Evolutionary conservation across 2,888 invertebrate species (phyloP), one percentile per base, ranked within the genome.

Genomic region (Lithophane socia): DNA sequence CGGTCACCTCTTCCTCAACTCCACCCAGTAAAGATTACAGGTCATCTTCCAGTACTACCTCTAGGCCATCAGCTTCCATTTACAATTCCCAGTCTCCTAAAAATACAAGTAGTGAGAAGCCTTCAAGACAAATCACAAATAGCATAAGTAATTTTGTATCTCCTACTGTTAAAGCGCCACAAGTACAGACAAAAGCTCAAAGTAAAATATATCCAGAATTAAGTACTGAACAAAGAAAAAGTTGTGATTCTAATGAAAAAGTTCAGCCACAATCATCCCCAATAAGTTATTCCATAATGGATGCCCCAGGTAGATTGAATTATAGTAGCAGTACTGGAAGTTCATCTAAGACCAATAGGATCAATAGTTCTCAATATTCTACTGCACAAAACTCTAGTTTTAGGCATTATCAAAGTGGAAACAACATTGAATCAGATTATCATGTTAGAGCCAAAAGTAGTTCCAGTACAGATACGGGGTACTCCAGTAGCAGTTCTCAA

Each of bases 161-260:
- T 42, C 97, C 97, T 61, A 96, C 97, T 84, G 94, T 97, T 72
- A 97, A 97, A 92, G 93, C 96, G 52, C 96, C 97, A 73, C 96
- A 95, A 89, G 97, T 98, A 87, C 98, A 98, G 94, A 98, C 98
- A 81, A 98, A 98, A 95, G 98, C 98, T 86, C 98, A 98, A 95
- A 97, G 98, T 87, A 98, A 98, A 96, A 97, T 98, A 89, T 98
- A 98, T 93, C 98, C 98, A 75, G 98, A 98, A 90, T 89, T 98
- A 86, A 96, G 84, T 87, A 94, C 91, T 90, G 97, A 94, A 92
- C 97, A 94, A 93, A 96, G 93, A 93, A 97, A 92, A 96, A 97
- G 88, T 97, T 97, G 94, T 97, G 97, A 93, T 91, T 95, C 94
- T 93, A 95, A 96, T 92, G 97, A 97, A 82, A 96, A 96, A 91